Evolutionary conservation across 1,140 invertebrate species (phyloP), one percentile per base, ranked within the genome.

Genomic region (Aricia agestis): DNA sequence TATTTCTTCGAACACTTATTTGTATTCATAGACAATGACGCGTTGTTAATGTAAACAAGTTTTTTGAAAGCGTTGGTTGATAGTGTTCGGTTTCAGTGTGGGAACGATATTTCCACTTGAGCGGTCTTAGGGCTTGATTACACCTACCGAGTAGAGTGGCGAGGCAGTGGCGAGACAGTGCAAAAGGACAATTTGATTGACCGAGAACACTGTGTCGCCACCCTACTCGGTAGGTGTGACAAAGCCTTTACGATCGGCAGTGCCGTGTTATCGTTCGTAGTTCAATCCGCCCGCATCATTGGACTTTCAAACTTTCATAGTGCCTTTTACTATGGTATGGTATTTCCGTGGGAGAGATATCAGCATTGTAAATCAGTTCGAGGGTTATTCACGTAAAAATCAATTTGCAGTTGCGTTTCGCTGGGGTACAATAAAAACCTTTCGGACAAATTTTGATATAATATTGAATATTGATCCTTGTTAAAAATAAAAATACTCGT

Each of bases 1-100:
- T 52, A 52, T 52, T 52, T 52, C 45, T 52, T 4, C 45, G 45
- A 52, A 52, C 45, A 13, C 45, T 13, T 52, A 52, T 52, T 52
- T 52, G 45, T 52, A 52, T 52, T 52, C 45, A 52, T 52, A 52
- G 45, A 52, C 45, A 52, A 52, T 52, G 45, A 52, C 45, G 45
- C 45, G 45, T 52, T 52, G 45, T 3, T 52, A 52, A 52, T 52
- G 13, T 52, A 52, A 52, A 52, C 13, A 52, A 52, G 45, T 52
- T 52, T 52, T 52, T 52, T 52, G 9, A 52, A 52, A 52, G 45
- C 45, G 45, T 52, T 52, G 9, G 45, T 10, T 52, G 45, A 52
- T 52, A 52, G 45, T 52, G 45, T 52, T 9, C 13, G 13, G 45
- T 52, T 52, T 52, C 45, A 52, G 45, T 52, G 45, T 15, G 45